Evolutionary conservation across 2,113 vertebrate genomes (phyloP), one percentile per base, ranked within the genome.

Genomic region (Balaenoptera acutorostrata): DNA sequence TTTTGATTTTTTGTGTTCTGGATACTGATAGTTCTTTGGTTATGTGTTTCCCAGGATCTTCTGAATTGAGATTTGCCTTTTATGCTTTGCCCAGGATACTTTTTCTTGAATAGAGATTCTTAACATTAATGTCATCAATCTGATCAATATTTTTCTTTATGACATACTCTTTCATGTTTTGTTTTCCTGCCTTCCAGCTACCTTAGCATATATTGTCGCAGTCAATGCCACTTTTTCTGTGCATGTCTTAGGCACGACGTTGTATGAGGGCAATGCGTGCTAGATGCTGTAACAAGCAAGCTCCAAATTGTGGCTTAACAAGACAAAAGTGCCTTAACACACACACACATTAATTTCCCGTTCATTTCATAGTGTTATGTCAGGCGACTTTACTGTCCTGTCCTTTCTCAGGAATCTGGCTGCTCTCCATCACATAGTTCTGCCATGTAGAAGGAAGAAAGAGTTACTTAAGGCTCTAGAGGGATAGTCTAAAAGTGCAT

Each of bases 31-130:
- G 17, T 13, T 31, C 29, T 33, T 52, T 29, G n/a, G 10, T 44
- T 33, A 17, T 52, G 5, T 31, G 64, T 81, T 90, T 59, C 12
- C 36, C 14, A 49, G 31, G 20, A 46, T 33, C 27, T 55, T 66
- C 61, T 69, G 69, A 77, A 57, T 77, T 74, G 20, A 36, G n/a
- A 20, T 61, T 61, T 46, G 41, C 49, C 66, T 75, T 63, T 52
- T 17, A 8, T 64, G 29, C 18, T 25, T 52, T 81, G 18, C 10
- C 6, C 17, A 20, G 41, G 9, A n/a, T 46, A 59, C 14, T 87
- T 71, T 75, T 49, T 55, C 25, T 57, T 71, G 55, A 87, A 77
- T 8, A n/a, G 27, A 89, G 33, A 75, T n/a, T 78, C 36, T 88
- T 44, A 61, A 68, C 29, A 23, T 31, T 63, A 27, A 52, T 15